Conservation (phyloP, 92 coral and sea anemone genomes). For the Palythoa grandiflora region DNA sequence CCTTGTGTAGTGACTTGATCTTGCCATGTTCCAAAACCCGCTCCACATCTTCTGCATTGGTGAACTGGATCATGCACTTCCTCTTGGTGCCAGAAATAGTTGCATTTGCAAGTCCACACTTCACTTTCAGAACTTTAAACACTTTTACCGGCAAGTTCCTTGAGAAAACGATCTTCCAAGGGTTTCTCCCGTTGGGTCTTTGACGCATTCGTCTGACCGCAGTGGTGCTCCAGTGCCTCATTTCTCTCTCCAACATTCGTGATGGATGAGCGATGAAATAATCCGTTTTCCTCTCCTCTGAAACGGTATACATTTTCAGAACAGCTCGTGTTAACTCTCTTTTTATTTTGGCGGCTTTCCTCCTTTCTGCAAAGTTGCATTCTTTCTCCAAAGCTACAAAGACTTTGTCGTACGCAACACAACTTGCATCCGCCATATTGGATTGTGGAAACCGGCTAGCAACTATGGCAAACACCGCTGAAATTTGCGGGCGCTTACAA, state of each 20-base stretch:
- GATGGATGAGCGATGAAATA: slow-evolving; percentile 43
- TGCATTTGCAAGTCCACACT: slow-evolving; percentile 1
- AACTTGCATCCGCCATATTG: not conserved
- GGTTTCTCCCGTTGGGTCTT: slow-evolving; percentile 35
- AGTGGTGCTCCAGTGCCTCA: slow-evolving; percentile 41
- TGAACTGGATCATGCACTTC: slow-evolving; percentile 18
- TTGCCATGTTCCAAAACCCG: not conserved
- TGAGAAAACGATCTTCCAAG: slow-evolving; percentile 35
- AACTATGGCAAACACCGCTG: slow-evolving; percentile 18
- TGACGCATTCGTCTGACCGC: slow-evolving; percentile 31
- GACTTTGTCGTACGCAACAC: not conserved
- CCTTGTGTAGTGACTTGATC: slow-evolving; percentile 1
- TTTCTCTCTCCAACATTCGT: slow-evolving; percentile 36
- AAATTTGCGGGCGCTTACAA: slow-evolving; percentile 28
- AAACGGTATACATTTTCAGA: slow-evolving; percentile 13
- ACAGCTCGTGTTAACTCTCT: not conserved
- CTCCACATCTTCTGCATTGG: slow-evolving; percentile 22
- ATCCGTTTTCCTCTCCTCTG: slow-evolving; percentile 24
- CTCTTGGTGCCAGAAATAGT: not conserved
- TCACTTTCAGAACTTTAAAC: slow-evolving; percentile 35
- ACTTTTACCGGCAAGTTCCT: slow-evolving; percentile 54
- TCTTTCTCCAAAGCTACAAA: not conserved
- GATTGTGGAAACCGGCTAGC: slow-evolving; percentile 2
- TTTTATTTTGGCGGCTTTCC: slow-evolving; percentile 1
- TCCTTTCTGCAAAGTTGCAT: slow-evolving; percentile 2